Base-by-base conservation (phyloP, 2,888 invertebrate genomes). In the Ectropis crepuscularia region DNA sequence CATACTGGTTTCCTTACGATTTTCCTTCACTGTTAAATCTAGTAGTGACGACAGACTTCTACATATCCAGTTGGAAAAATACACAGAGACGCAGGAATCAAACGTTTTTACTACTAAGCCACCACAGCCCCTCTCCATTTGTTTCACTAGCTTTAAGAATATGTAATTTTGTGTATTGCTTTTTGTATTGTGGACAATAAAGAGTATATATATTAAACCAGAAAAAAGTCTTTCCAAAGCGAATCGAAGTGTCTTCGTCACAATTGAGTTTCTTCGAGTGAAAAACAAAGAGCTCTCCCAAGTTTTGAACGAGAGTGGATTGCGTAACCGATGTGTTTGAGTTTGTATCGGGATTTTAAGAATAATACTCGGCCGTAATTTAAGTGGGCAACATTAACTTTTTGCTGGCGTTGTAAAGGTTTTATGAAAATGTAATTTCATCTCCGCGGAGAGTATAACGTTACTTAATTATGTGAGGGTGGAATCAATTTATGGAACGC, bases 191-290 rank as follows among this genome's bases (percentile, higher is more conserved):
- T n/a, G n/a, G n/a, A n/a, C n/a, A n/a, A n/a, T n/a, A n/a, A n/a
- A n/a, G n/a, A n/a, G n/a, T n/a, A n/a, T n/a, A n/a, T n/a, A n/a
- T n/a, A 28, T 28, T 28, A 28, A 28, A 28, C 2, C 16, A 28
- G 16, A 28, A 28, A n/a, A 28, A 28, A 28, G 55, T 70, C 53
- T 36, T 39, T 61, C 39, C 53, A 57, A 9, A 43, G 38, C 28
- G 45, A 53, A 61, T 54, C 65, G 47, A 43, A 57, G 57, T 48
- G 42, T 50, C 48, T 64, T 51, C 6, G 48, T 39, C 51, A 37
- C 57, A 71, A 67, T 63, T 55, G 63, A 65, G 49, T 55, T 47
- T 55, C 59, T 64, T 42, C 51, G 28, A 64, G 47, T 63, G 57
- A 58, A 57, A 59, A 64, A 59, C 51, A 60, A 60, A 59, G 51